Conservation (phyloP, 2,888 invertebrate genomes). For the Nymphalis polychloros region DNA sequence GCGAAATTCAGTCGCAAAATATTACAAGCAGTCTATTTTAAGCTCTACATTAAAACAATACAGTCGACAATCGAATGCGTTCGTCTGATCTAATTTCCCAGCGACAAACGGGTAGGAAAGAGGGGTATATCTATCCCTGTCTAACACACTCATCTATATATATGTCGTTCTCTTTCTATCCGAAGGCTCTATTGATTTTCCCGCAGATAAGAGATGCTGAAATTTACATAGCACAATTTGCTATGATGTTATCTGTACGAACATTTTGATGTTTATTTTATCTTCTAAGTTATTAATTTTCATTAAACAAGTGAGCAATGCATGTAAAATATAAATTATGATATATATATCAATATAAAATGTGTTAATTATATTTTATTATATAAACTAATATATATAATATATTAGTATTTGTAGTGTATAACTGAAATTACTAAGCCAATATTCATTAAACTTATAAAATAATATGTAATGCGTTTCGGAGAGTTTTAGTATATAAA, state of each 20-base stretch:
- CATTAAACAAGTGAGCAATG: not conserved
- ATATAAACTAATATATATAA: no score
- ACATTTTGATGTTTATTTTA: conserved; percentile 7
- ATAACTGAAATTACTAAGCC: no score
- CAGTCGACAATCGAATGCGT: conserved; percentile 22
- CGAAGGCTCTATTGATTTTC: conserved; percentile 67
- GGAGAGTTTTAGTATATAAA: no score
- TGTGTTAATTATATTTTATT: no score
- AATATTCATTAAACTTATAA: no score
- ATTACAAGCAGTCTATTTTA: conserved; percentile 1
- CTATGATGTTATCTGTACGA: conserved; percentile 37
- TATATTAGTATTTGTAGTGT: no score
- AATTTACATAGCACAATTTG: conserved; percentile 64
- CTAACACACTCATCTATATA: conserved; percentile 15
- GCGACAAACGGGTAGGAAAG: conserved; percentile 45
- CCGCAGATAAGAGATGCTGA: conserved; percentile 50
- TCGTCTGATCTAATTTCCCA: conserved; percentile 51
- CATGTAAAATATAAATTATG: not conserved
- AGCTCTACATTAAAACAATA: conserved; percentile 7
- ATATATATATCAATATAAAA: no score
- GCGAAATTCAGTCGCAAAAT: conserved; percentile 26
- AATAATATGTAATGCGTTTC: no score
- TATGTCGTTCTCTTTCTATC: conserved; percentile 41
- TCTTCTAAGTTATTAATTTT: conserved; percentile 4
- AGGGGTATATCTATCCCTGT: conserved; percentile 46